A percentile compares a stretch with the other conserved stretches of the same genome.
Conservation (phyloP, 2,888 invertebrate genomes). For the Rotaria sp. region DNA sequence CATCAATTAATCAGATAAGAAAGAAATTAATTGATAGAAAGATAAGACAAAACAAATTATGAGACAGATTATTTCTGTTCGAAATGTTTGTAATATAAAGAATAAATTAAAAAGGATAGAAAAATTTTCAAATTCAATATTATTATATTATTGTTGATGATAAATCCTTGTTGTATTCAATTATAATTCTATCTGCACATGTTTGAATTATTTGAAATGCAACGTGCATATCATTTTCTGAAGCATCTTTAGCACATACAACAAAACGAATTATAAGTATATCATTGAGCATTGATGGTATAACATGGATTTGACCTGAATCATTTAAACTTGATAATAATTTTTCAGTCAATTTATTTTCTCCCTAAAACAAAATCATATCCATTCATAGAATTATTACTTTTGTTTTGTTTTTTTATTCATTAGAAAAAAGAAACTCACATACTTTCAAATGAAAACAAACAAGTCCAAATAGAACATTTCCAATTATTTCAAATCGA, state of each 20-base stretch:
- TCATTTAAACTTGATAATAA: constrained; percentile 83
- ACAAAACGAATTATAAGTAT: constrained; percentile 86
- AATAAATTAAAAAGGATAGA: neutral
- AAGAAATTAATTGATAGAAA: neutral
- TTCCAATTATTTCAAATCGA: constrained; percentile 81
- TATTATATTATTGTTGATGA: neutral
- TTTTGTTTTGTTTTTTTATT: constrained; percentile 81
- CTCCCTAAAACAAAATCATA: constrained; percentile 78
- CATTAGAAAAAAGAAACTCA: constrained; percentile 73
- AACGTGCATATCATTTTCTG: constrained; percentile 65
- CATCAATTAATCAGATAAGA: neutral
- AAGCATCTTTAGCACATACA: constrained; percentile 80
- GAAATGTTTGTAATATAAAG: neutral
- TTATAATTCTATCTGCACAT: constrained; percentile 29
- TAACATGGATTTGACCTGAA: constrained; percentile 91
- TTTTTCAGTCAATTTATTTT: constrained; percentile 70
- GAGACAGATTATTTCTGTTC: too few species aligned
- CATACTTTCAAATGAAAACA: constrained; percentile 78
- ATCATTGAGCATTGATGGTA: constrained; percentile 80
- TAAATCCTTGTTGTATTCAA: neutral
- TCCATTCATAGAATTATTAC: too few species aligned
- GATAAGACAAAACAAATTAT: neutral
- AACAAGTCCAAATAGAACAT: constrained; percentile 75
- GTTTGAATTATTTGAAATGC: constrained; percentile 57
- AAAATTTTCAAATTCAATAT: neutral